Percentiles rank a stretch among this genome's conserved stretches.
Evolutionary conservation across 2,797 vertebrate genomes (phyloP).

Genomic region (Hephaestus fuliginosus): DNA sequence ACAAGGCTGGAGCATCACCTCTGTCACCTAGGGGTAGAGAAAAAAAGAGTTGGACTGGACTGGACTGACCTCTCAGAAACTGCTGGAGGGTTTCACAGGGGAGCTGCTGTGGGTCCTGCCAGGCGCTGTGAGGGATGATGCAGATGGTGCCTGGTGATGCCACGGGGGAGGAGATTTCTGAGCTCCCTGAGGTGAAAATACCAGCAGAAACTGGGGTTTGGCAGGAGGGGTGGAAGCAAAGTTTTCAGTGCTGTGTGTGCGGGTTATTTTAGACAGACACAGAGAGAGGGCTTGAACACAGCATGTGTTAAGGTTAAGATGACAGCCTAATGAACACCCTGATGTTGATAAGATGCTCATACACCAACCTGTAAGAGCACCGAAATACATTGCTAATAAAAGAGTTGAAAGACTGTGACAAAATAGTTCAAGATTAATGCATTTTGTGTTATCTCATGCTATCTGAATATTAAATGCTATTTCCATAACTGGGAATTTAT

Average conservation of each 20-base stretch:
- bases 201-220: constrained; percentile 62
- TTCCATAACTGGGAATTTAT: neutral
- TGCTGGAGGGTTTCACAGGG: constrained; percentile 54
- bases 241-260: constrained; percentile 16
- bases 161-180: constrained; percentile 51
- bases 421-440: neutral
- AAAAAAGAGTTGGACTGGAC: constrained; percentile 38
- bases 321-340: constrained; percentile 1
- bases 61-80: constrained; percentile 61
- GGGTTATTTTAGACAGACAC: constrained; percentile 50
- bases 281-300: constrained; percentile 24
- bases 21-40: constrained; percentile 42
- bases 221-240: constrained; percentile 47
- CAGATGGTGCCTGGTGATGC: constrained; percentile 69
- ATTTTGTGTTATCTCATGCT: neutral
- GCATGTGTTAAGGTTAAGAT: constrained; percentile 35
- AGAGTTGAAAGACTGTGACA: neutral
- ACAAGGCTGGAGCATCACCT: constrained; percentile 41
- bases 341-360: constrained; percentile 29
- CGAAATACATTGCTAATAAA: neutral
- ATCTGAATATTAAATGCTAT: constrained; percentile 13
- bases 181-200: constrained; percentile 52
- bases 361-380: neutral
- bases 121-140: constrained; percentile 57
- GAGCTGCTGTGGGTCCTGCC: constrained; percentile 56